phyloP scores from a whole-genome alignment of 2,888 invertebrate genomes.

The Lasioglossum oenotherae region DNA sequence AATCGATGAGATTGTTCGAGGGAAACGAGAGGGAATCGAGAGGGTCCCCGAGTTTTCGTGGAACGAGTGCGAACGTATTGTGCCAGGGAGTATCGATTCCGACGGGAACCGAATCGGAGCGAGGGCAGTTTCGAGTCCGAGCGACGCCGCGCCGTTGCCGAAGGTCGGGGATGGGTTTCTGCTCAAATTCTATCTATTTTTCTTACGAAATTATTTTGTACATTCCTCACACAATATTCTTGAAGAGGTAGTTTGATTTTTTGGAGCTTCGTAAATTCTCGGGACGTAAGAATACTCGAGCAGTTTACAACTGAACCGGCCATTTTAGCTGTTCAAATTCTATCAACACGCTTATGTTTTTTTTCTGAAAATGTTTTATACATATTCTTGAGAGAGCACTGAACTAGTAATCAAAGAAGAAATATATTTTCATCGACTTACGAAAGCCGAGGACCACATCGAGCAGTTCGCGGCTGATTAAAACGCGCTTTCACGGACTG shows the following conservation, averaged over 20 bases:
- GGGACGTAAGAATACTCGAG: too few species aligned
- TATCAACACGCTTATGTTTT: not conserved
- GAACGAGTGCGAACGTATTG: slow-evolving; percentile 29
- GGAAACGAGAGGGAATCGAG: slow-evolving; percentile 12
- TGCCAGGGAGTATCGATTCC: slow-evolving; percentile 45
- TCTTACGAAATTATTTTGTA: not conserved
- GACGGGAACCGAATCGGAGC: slow-evolving; percentile 42
- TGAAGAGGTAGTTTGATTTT: not conserved
- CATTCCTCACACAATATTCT: not conserved
- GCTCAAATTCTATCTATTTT: not conserved
- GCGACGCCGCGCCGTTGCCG: slow-evolving; percentile 1
- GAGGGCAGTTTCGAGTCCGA: slow-evolving; percentile 9
- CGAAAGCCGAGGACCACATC: not conserved
- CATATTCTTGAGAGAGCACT: not conserved
- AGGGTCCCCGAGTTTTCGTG: slow-evolving; percentile 15
- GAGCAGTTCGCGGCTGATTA: not conserved
- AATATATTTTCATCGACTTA: not conserved
- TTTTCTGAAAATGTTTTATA: not conserved
- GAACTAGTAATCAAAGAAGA: not conserved
- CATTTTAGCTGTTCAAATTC: not conserved
- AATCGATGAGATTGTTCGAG: slow-evolving; percentile 26
- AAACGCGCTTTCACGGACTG: not conserved
- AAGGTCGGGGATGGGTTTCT: slow-evolving; percentile 20
- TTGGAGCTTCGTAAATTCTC: not conserved
- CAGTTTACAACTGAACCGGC: not conserved